Percentiles rank a stretch among this genome's conserved stretches.
phyloP scores from a whole-genome alignment of 2,888 invertebrate species.

The Apotomis capreana region DNA sequence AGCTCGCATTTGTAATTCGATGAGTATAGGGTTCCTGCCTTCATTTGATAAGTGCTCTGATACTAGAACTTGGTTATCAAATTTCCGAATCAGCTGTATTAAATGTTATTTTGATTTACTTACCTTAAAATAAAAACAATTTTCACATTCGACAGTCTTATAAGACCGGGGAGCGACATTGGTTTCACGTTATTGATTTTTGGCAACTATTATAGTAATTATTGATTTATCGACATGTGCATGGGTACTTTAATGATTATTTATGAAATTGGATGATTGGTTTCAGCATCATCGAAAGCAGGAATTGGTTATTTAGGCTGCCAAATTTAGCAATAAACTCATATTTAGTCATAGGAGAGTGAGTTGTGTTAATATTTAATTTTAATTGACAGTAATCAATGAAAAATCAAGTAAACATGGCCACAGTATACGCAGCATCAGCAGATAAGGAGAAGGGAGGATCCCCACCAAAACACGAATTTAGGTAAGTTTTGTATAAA shows the following conservation, averaged over 20 bases:
- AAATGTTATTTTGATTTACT: background rate
- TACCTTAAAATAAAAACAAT: too few species aligned
- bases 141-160: too few species aligned
- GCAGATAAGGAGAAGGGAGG: slow-evolving; percentile 35
- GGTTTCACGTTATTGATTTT: slow-evolving; percentile 26
- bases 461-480: slow-evolving; percentile 48
- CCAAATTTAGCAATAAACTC: too few species aligned
- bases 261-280: background rate
- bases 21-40: too few species aligned
- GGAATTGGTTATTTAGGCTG: too few species aligned
- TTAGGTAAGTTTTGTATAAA: slow-evolving; percentile 51
- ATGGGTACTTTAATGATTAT: background rate
- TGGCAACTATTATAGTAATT: background rate
- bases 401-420: slow-evolving; percentile 40
- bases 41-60: too few species aligned
- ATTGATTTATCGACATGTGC: background rate
- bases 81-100: background rate
- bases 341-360: too few species aligned
- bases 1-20: too few species aligned
- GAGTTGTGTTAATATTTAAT: background rate
- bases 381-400: slow-evolving; percentile 5
- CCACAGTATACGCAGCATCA: slow-evolving; percentile 33
- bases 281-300: too few species aligned
- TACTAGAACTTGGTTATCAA: background rate
- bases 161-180: background rate